Evolutionary conservation across 2,888 invertebrate species (phyloP).

Genomic region (Coelogynopora nodosa): DNA sequence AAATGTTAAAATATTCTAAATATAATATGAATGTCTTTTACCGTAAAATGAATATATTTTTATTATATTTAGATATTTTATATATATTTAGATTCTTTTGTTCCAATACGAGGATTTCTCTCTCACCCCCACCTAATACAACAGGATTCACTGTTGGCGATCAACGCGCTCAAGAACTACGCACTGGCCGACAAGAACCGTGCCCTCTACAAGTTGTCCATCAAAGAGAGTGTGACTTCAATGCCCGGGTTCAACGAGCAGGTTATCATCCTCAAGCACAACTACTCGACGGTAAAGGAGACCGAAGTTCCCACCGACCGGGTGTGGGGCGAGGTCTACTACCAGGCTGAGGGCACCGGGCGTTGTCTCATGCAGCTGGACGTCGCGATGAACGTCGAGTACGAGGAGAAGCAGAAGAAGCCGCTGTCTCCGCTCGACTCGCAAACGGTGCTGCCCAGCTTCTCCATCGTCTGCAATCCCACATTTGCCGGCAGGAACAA

Average conservation of each 20-base stretch:
- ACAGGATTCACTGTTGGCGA: neutral
- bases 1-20: too few relatives aligned
- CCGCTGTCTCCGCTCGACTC: conserved; percentile 38
- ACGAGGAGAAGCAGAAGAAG: conserved; percentile 39
- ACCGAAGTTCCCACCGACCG: conserved; percentile 65
- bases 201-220: neutral
- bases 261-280: conserved; percentile 52
- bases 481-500: conserved; percentile 77
- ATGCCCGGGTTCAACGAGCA: conserved; percentile 53
- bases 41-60: too few relatives aligned
- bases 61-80: too few relatives aligned
- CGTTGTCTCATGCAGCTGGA: conserved; percentile 76
- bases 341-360: conserved; percentile 82
- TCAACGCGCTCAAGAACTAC: neutral
- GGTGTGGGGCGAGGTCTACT: conserved; percentile 87
- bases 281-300: conserved; percentile 50
- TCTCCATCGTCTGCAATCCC: conserved; percentile 61
- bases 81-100: too few relatives aligned
- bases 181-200: neutral
- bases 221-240: conserved; percentile 51
- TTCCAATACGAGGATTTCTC: too few relatives aligned
- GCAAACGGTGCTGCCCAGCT: neutral
- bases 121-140: neutral
- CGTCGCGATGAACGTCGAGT: conserved; percentile 45
- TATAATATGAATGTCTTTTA: too few relatives aligned